Evolutionary conservation across 2,113 vertebrate genomes (phyloP).

Genomic region (Neofelis nebulosa): DNA sequence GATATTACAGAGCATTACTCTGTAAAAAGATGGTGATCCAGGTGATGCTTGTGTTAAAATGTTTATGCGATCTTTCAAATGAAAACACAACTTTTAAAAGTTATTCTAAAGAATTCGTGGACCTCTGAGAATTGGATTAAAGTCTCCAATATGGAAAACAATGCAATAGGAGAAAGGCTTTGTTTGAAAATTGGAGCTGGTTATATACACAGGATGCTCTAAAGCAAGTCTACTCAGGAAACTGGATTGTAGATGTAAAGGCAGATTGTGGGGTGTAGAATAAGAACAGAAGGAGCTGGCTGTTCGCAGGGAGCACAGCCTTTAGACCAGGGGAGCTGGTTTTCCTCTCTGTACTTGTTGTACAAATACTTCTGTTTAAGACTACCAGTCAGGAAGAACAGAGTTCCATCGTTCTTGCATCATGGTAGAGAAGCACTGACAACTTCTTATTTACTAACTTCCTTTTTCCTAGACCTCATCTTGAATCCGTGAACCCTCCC

Average conservation of each 20-base stretch:
- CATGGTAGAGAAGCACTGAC: neutral
- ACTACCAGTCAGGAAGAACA: neutral
- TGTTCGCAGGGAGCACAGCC: neutral
- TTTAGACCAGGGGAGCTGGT: neutral
- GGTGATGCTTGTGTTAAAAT: neutral
- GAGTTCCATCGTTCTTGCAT: neutral
- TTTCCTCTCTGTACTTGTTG: neutral
- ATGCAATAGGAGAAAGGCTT: neutral
- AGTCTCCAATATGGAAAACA: slow-evolving; percentile 13
- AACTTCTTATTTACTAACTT: neutral
- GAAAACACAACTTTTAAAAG: neutral
- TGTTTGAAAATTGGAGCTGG: neutral
- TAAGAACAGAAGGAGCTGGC: neutral
- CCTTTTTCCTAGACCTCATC: neutral
- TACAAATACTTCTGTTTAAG: neutral
- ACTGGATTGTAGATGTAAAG: neutral
- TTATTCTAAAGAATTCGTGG: neutral
- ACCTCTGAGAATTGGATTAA: neutral
- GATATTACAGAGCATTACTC: neutral
- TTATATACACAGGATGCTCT: slow-evolving; percentile 2
- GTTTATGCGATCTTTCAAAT: slow-evolving; percentile 5
- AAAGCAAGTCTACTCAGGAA: slow-evolving; percentile 6
- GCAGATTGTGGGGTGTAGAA: neutral
- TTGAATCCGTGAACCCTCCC: neutral
- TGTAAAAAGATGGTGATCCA: neutral